Evolutionary conservation across 2,113 vertebrate genomes (phyloP).

Genomic region (Candoia aspera): DNA sequence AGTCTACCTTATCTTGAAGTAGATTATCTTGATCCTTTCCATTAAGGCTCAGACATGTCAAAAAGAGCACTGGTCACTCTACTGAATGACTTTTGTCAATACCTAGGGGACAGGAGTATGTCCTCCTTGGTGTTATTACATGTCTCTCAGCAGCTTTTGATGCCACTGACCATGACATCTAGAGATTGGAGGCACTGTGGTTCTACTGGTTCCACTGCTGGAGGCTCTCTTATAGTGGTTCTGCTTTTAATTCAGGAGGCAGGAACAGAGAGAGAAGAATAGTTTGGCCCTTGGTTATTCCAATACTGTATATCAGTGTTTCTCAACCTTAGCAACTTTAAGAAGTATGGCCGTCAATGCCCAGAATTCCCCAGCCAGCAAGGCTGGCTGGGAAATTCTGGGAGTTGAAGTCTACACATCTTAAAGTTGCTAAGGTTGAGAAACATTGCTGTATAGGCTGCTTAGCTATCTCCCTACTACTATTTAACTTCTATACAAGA

Average conservation of each 20-base stretch:
- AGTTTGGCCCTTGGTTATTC: neutral
- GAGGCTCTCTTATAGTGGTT: neutral
- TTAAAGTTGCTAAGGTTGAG: too few species aligned
- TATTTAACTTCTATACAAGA: too few species aligned
- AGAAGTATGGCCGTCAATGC: too few species aligned
- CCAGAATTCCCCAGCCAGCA: too few species aligned
- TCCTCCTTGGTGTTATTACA: neutral
- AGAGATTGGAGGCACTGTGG: neutral
- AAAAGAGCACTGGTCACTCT: neutral
- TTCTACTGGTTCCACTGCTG: neutral
- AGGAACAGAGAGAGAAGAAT: neutral
- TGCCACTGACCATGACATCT: neutral
- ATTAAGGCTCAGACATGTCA: neutral
- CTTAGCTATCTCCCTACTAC: too few species aligned
- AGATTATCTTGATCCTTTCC: neutral
- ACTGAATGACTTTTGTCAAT: neutral
- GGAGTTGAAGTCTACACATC: too few species aligned
- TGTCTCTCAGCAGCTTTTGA: neutral
- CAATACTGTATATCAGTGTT: neutral
- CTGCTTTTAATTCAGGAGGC: neutral
- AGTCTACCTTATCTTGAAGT: neutral
- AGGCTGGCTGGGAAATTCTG: too few species aligned
- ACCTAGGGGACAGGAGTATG: neutral
- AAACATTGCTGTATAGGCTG: too few species aligned
- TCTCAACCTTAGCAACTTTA: too few species aligned